Conservation (phyloP, 2,113 vertebrate species). For the Nycticorax nycticorax region DNA sequence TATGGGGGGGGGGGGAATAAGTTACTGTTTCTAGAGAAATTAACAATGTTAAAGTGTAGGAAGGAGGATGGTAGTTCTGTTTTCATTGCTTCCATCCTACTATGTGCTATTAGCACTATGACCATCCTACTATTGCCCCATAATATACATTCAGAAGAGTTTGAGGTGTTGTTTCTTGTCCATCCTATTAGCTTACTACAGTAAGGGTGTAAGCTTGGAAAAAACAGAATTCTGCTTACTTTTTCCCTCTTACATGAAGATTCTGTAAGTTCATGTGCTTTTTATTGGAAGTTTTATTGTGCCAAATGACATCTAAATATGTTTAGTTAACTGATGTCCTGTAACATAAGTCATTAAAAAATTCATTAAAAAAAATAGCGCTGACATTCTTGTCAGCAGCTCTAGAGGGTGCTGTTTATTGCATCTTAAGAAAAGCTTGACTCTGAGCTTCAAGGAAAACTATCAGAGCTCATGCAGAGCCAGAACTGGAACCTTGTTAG, state of each 20-base stretch:
- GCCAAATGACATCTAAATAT: not conserved
- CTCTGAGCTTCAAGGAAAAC: not conserved
- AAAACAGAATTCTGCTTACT: not conserved
- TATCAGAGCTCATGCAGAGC: not conserved
- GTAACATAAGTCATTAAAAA: not conserved
- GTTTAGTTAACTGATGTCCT: not conserved
- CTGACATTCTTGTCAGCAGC: not conserved
- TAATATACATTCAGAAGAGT: fast-evolving
- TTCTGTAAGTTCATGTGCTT: not conserved
- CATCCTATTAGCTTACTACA: not conserved
- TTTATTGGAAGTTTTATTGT: not conserved
- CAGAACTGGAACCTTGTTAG: not conserved
- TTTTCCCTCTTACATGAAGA: not conserved
- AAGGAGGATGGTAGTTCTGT: not conserved
- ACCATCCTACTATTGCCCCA: not conserved
- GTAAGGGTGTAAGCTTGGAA: not conserved
- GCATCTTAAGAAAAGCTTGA: not conserved
- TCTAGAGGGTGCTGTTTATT: not conserved
- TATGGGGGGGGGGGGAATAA: not conserved
- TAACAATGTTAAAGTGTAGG: not conserved
- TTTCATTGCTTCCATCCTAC: not conserved
- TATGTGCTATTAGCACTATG: not conserved
- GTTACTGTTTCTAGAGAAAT: not conserved
- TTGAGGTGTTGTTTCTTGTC: not conserved
- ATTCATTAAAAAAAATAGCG: fast-evolving